Evolutionary conservation across 2,113 vertebrate genomes (phyloP), one percentile per base, ranked within the genome.

Genomic region (Chaetodon trifascialis): DNA sequence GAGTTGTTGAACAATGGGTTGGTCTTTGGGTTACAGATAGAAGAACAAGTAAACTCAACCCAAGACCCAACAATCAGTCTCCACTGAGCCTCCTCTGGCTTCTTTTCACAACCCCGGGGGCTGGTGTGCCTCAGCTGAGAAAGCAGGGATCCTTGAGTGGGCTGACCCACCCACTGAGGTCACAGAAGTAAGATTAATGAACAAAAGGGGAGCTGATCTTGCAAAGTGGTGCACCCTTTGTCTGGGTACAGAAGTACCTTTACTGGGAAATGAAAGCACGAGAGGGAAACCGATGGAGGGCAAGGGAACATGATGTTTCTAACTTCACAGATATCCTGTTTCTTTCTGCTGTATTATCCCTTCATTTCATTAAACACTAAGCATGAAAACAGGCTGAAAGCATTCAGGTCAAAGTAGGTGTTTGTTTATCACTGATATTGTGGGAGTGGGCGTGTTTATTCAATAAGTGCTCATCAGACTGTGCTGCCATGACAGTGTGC

Each of bases 151-250:
- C 71, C 54, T 52, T 46, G 49, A 87, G 80, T 63, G 52, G 69
- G 68, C 38, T 66, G 66, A 62, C 30, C 67, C 65, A 72, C 59
- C 79, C 21, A 58, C 52, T 36, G 63, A 38, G 71, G 75, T 79
- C 79, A 86, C 65, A 81, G 36, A 74, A 81, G 68, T 76, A 85
- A 88, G 60, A 73, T 85, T 80, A 75, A 77, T 76, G 78, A 87
- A 91, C 87, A 93, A 91, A 83, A 73, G 64, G 59, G 23, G 68
- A 60, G 36, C 63, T 59, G 73, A 81, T 68, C 58, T 66, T 68
- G 56, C 68, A 86, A 84, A 86, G 67, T 66, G 77, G 67, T 67
- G 51, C 34, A 51, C 21, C 52, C 74, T 88, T 87, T 92, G 89
- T 91, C 36, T 74, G 67, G 7, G 59, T 84, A 90, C 88, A 87